phyloP scores from a whole-genome alignment of 2,888 invertebrate genomes.

The Drosophila nigricruria region DNA sequence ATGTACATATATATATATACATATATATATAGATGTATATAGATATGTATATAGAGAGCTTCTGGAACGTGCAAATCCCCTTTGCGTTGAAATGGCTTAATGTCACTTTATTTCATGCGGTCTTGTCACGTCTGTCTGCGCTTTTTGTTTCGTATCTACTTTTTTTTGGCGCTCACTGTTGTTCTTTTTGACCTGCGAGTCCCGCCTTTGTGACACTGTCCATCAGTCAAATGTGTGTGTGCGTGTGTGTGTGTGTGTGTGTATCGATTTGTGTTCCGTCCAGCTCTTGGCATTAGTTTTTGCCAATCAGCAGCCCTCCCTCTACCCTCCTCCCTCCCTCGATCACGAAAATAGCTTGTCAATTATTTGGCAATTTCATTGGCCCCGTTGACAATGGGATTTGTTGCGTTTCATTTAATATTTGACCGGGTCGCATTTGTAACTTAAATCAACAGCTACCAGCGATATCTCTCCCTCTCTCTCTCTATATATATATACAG shows the following conservation, averaged over 20 bases:
- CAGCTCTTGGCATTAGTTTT: slow-evolving; percentile 72
- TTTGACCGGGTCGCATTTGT: slow-evolving; percentile 40
- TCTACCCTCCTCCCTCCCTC: background rate
- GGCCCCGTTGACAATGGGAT: slow-evolving; percentile 75
- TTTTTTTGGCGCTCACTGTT: slow-evolving; percentile 35
- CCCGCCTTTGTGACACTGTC: slow-evolving; percentile 47
- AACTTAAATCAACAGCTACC: slow-evolving; percentile 61
- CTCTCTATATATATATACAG: background rate
- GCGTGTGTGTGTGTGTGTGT: slow-evolving; percentile 26
- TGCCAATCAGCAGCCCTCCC: slow-evolving; percentile 68
- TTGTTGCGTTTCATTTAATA: slow-evolving; percentile 76
- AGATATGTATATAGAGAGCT: slow-evolving; percentile 23
- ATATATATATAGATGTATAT: slow-evolving; percentile 33
- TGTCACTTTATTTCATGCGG: slow-evolving; percentile 78
- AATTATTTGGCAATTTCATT: slow-evolving; percentile 78
- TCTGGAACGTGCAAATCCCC: slow-evolving; percentile 67
- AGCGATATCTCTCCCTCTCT: background rate
- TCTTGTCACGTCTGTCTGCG: slow-evolving; percentile 74
- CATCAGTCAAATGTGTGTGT: slow-evolving; percentile 69
- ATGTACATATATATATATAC: slow-evolving; percentile 31
- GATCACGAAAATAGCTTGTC: slow-evolving; percentile 66
- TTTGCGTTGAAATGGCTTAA: slow-evolving; percentile 79
- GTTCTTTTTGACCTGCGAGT: slow-evolving; percentile 20
- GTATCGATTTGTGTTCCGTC: slow-evolving; percentile 63
- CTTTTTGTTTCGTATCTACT: slow-evolving; percentile 32